Conservation (phyloP, 2,888 invertebrate species). For the Cataglyphis livida region DNA sequence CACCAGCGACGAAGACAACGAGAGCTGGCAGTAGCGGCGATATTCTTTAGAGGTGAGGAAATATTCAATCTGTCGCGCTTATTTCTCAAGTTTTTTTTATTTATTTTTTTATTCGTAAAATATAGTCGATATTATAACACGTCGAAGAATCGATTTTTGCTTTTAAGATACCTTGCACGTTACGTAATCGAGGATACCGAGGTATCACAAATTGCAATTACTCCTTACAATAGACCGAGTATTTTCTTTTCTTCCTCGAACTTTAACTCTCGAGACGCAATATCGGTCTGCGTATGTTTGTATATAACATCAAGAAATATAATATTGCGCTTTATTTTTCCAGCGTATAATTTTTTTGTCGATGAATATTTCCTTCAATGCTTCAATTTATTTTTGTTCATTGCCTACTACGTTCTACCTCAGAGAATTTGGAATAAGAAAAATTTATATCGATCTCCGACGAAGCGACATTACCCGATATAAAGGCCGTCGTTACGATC, state of each 20-base stretch:
- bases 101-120: background rate
- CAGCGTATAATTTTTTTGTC: background rate
- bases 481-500: background rate
- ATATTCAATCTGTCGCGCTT: background rate
- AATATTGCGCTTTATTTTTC: background rate
- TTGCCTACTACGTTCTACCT: background rate
- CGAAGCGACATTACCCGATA: background rate
- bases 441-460: background rate
- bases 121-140: background rate
- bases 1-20: constrained; percentile 89
- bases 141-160: background rate
- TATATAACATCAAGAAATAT: background rate
- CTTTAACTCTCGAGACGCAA: background rate
- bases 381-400: background rate
- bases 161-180: background rate
- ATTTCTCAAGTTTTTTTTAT: too few relatives aligned
- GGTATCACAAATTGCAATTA: background rate
- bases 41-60: constrained; percentile 87
- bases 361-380: background rate
- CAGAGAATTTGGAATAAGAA: background rate
- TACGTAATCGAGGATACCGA: background rate
- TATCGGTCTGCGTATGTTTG: background rate
- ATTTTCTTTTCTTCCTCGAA: background rate
- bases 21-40: constrained; percentile 90
- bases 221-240: background rate